A percentile compares a stretch with the other conserved stretches of the same genome.
Evolutionary conservation across 1,140 invertebrate genomes (phyloP).

Genomic region (Doryteuthis pealeii): DNA sequence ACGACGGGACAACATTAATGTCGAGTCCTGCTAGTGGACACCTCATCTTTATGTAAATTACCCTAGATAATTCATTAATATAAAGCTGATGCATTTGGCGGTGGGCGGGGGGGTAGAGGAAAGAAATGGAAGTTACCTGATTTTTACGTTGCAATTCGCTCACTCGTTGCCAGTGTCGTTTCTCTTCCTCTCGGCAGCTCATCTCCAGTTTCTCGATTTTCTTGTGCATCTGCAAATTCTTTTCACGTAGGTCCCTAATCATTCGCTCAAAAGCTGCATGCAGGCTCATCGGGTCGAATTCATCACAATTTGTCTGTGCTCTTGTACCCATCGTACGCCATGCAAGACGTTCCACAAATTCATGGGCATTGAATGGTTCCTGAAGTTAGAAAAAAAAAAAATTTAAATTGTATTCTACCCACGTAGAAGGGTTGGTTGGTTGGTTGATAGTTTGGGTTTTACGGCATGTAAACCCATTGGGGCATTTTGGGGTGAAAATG

Average conservation of each 20-base stretch:
- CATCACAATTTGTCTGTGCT: conserved; percentile 56
- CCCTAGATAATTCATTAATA: no score
- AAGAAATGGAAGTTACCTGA: no score
- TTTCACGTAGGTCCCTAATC: conserved; percentile 77
- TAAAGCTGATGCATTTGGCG: no score
- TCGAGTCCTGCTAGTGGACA: no score
- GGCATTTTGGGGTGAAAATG: no score
- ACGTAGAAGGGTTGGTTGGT: no score
- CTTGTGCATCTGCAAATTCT: conserved; percentile 82
- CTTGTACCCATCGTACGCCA: conserved; percentile 82
- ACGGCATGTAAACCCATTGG: no score
- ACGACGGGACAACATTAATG: no score
- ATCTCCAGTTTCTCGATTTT: conserved; percentile 86
- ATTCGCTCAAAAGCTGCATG: conserved; percentile 90
- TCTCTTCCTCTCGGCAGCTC: conserved; percentile 83
- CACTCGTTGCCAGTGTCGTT: conserved; percentile 78
- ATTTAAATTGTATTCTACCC: no score
- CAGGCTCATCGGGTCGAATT: conserved; percentile 66
- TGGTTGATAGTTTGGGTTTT: no score
- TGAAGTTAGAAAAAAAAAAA: conserved; percentile 38
- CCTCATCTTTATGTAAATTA: no score
- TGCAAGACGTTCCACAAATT: conserved; percentile 95
- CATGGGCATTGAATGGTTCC: conserved; percentile 95
- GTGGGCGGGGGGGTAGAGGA: no score
- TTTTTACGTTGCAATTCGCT: conserved; percentile 84